Evolutionary conservation across 2,888 invertebrate species (phyloP).

Genomic region (Stenolophus ochropezus): DNA sequence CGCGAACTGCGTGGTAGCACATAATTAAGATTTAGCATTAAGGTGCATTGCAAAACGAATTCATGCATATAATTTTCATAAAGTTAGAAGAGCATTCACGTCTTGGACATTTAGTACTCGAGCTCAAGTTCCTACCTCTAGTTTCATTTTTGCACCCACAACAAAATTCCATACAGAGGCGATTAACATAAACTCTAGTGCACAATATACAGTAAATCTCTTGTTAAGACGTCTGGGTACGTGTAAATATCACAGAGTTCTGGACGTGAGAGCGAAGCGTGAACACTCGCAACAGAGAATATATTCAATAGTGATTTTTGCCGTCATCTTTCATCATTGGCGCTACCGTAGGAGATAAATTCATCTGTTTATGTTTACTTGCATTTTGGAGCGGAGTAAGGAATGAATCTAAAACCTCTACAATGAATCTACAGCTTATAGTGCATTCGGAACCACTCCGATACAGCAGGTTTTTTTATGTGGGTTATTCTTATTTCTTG

Average conservation of each 20-base stretch:
- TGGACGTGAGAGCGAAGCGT: too few relatives aligned
- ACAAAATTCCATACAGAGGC: constrained; percentile 22
- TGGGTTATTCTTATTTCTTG: too few relatives aligned
- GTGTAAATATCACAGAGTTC: constrained; percentile 37
- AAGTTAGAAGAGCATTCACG: background rate
- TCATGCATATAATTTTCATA: constrained; percentile 16
- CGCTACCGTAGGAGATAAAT: too few relatives aligned
- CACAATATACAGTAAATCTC: constrained; percentile 47
- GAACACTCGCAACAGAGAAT: too few relatives aligned
- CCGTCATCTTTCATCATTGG: too few relatives aligned
- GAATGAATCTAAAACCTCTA: too few relatives aligned
- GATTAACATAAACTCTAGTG: constrained; percentile 27
- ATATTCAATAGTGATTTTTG: too few relatives aligned
- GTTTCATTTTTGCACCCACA: constrained; percentile 20
- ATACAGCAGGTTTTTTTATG: too few relatives aligned
- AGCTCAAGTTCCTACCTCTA: constrained; percentile 3
- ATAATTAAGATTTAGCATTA: background rate
- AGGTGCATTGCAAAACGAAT: background rate
- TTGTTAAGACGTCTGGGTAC: constrained; percentile 21
- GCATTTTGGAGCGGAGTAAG: too few relatives aligned
- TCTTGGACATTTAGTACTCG: background rate
- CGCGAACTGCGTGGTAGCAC: background rate
- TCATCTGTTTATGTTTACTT: too few relatives aligned
- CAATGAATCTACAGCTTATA: too few relatives aligned
- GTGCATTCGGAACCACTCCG: too few relatives aligned